phyloP scores from a whole-genome alignment of 1,140 invertebrate species.

The Varroa destructor region DNA sequence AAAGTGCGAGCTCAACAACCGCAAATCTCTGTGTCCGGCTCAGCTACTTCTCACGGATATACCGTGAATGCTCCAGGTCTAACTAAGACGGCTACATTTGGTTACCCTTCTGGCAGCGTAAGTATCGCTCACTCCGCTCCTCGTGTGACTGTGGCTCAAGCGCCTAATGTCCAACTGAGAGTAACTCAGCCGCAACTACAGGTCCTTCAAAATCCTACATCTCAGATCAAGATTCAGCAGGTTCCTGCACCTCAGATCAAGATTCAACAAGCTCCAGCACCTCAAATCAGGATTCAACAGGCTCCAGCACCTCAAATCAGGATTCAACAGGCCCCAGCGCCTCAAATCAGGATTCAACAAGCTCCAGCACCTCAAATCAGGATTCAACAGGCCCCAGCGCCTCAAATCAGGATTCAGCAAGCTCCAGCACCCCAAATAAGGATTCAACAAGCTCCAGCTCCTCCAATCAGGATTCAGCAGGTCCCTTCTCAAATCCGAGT shows the following conservation, averaged over 20 bases:
- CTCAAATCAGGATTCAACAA: background rate
- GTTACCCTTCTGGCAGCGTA: conserved; percentile 1
- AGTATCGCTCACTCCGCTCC: conserved; percentile 13
- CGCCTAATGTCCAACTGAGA: conserved; percentile 7
- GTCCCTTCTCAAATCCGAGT: background rate
- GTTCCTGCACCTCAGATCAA: conserved; percentile 12
- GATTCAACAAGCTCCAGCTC: background rate
- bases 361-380: background rate
- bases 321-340: background rate
- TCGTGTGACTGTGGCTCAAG: conserved; percentile 1
- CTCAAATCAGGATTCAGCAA: background rate
- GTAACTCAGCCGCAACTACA: conserved; percentile 10
- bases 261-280: conserved; percentile 17
- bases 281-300: conserved; percentile 17
- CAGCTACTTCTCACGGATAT: conserved; percentile 25
- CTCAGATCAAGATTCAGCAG: conserved; percentile 20
- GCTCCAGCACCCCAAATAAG: conserved; percentile 10
- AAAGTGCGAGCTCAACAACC: conserved; percentile 8
- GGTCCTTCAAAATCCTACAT: background rate
- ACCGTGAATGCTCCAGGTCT: conserved; percentile 20
- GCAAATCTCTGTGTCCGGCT: conserved; percentile 1
- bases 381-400: background rate
- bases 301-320: background rate
- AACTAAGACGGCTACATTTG: conserved; percentile 21
- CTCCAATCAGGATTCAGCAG: background rate